Conservation (phyloP, 2,797 vertebrate species). For the Thamnophis elegans region DNA sequence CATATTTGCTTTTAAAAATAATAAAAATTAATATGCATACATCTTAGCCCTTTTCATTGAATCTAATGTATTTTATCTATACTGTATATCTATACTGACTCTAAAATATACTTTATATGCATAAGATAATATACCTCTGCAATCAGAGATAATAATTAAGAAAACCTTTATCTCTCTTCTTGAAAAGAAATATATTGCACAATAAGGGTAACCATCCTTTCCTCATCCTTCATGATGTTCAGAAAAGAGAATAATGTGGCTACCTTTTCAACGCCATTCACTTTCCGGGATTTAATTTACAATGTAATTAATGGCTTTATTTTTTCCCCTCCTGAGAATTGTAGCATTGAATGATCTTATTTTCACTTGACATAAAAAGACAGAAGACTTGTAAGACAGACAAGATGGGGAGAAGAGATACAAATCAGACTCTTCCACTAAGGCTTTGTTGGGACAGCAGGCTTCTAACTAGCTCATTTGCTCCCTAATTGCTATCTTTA, state of each 20-base stretch:
- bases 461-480: constrained; percentile 2
- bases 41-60: neutral
- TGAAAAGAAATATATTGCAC: neutral
- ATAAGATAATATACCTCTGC: neutral
- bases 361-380: constrained; percentile 31
- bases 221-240: neutral
- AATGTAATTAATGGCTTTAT: constrained; percentile 24
- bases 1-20: neutral
- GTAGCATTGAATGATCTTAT: constrained; percentile 43
- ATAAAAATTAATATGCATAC: neutral
- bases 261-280: neutral
- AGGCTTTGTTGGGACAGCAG: constrained; percentile 7
- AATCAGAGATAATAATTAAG: neutral
- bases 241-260: neutral
- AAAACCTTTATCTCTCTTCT: constrained; percentile 1
- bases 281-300: constrained; percentile 36
- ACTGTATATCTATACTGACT: neutral
- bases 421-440: constrained; percentile 22
- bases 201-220: neutral
- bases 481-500: neutral
- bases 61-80: neutral
- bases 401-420: constrained; percentile 14
- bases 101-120: neutral
- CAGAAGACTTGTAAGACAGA: constrained; percentile 1
- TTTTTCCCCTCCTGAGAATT: neutral